Evolutionary conservation across 2,113 vertebrate genomes (phyloP).

Genomic region (Oreochromis tanganicae): DNA sequence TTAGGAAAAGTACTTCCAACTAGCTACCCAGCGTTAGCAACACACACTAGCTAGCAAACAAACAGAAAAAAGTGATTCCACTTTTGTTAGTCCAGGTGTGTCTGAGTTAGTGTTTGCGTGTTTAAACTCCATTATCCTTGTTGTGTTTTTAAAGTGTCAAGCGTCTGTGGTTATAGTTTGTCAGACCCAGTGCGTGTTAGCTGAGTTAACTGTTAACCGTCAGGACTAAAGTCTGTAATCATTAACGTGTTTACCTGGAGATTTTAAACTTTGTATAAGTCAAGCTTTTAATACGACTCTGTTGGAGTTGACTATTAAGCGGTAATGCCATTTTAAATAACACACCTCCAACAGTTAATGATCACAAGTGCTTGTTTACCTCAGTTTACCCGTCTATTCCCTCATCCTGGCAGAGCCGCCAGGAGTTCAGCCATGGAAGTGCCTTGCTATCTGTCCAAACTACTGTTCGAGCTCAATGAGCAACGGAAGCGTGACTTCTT

Average conservation of each 20-base stretch:
- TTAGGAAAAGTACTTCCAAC: neutral
- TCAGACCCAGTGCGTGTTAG: neutral
- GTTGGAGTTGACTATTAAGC: neutral
- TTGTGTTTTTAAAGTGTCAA: neutral
- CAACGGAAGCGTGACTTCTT: slow-evolving; percentile 94
- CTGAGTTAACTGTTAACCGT: neutral
- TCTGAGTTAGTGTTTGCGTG: neutral
- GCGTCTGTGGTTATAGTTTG: neutral
- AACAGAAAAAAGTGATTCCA: neutral
- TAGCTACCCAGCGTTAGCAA: neutral
- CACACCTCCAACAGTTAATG: neutral
- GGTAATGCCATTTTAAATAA: neutral
- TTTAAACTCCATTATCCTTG: neutral
- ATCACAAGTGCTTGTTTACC: neutral
- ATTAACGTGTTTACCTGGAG: neutral
- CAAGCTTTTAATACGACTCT: neutral
- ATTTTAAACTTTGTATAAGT: neutral
- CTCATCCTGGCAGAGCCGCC: neutral
- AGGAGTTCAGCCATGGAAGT: slow-evolving; percentile 79
- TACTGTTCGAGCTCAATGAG: slow-evolving; percentile 90
- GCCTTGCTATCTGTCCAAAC: slow-evolving; percentile 85
- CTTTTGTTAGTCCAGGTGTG: neutral
- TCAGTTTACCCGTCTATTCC: neutral
- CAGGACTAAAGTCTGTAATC: neutral
- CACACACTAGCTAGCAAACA: neutral